phyloP scores from a whole-genome alignment of 2,113 vertebrate species.

The Pachycephala philippinensis region DNA sequence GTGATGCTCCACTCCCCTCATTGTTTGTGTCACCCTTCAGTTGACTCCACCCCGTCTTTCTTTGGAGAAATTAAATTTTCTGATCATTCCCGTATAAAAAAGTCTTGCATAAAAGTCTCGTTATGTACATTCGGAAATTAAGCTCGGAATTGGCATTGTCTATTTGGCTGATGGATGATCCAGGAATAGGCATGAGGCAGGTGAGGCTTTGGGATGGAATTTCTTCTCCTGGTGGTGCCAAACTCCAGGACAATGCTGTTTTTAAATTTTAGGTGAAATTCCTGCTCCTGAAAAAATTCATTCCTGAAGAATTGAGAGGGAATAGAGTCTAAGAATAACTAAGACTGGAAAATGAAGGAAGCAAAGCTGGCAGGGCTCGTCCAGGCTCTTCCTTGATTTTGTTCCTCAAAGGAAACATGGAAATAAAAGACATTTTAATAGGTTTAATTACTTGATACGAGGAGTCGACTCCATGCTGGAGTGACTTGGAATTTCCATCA shows the following conservation, averaged over 20 bases:
- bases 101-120: background rate
- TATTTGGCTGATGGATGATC: rapidly evolving
- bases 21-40: too few relatives aligned
- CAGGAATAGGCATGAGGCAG: background rate
- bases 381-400: background rate
- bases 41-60: rapidly evolving
- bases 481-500: background rate
- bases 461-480: background rate
- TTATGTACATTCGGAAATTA: background rate
- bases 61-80: background rate
- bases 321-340: too few relatives aligned
- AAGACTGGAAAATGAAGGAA: background rate
- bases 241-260: rapidly evolving
- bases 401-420: background rate
- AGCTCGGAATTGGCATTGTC: rapidly evolving
- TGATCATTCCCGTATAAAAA: background rate
- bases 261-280: background rate
- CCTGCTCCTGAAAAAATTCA: background rate
- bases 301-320: too few relatives aligned
- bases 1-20: too few relatives aligned
- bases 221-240: background rate
- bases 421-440: background rate
- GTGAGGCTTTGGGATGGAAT: background rate
- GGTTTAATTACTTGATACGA: background rate
- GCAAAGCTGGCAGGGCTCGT: background rate